Conservation (phyloP, 1,140 invertebrate species). For the roundworm (Caenorhabditis elegans) region DNA sequence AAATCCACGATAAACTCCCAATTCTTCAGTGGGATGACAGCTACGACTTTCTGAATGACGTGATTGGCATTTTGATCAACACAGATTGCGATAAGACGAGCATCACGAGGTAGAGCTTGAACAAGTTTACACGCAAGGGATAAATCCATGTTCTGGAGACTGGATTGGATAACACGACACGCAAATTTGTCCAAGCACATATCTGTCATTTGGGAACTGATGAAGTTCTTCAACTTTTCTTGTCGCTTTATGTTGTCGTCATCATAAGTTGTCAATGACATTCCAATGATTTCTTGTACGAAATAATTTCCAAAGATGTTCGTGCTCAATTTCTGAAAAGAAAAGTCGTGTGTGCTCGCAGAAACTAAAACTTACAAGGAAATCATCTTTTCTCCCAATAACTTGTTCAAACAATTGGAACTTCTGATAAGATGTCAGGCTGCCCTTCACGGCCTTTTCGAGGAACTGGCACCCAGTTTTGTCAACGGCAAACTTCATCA, state of each 20-base stretch:
- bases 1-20: not conserved
- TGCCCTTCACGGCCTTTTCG: not conserved
- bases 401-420: not conserved
- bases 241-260: not conserved
- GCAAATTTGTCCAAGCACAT: constrained; percentile 47
- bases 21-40: not conserved
- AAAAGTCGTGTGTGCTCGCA: not conserved
- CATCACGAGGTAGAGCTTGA: not conserved
- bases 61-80: constrained; percentile 1
- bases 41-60: not conserved
- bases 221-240: not conserved
- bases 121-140: not conserved
- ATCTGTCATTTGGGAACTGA: constrained; percentile 3
- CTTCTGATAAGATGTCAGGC: not conserved
- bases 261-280: not conserved
- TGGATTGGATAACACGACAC: constrained; percentile 47
- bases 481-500: not conserved
- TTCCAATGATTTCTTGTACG: constrained; percentile 38
- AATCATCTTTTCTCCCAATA: not conserved
- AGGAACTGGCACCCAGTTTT: not conserved
- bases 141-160: not conserved
- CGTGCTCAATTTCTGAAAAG: not conserved
- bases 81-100: constrained; percentile 31
- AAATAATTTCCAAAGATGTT: constrained; percentile 52
- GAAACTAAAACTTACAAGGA: not conserved